Conservation (phyloP, 2,888 invertebrate genomes). For the Cyclophora punctaria region DNA sequence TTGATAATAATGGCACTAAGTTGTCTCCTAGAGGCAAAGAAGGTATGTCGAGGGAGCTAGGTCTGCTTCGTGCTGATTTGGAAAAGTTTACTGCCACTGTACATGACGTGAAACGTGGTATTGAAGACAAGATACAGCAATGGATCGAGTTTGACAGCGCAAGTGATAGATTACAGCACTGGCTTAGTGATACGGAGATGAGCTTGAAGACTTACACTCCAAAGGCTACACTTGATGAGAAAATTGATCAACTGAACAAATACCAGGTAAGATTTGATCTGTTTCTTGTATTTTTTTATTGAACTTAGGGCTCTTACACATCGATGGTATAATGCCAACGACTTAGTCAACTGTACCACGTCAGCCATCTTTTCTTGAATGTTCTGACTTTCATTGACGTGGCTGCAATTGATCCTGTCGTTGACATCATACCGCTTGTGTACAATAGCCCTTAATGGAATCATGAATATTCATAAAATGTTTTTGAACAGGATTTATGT, state of each 20-base stretch:
- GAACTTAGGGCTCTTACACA: too few species aligned
- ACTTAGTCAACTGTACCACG: too few species aligned
- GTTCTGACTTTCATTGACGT: too few species aligned
- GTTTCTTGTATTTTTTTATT: slow-evolving; percentile 4
- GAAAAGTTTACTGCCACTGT: slow-evolving; percentile 87
- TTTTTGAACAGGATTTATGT: slow-evolving; percentile 81
- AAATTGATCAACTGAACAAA: slow-evolving; percentile 90
- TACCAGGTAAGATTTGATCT: slow-evolving; percentile 81
- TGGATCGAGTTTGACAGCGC: slow-evolving; percentile 94
- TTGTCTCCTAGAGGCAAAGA: slow-evolving; percentile 90
- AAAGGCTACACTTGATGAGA: slow-evolving; percentile 90
- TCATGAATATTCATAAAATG: slow-evolving; percentile 29
- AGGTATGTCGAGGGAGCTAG: slow-evolving; percentile 86
- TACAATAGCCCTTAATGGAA: background rate
- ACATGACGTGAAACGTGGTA: slow-evolving; percentile 83
- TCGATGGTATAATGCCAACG: too few species aligned
- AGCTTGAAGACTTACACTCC: slow-evolving; percentile 88
- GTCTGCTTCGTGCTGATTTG: slow-evolving; percentile 86
- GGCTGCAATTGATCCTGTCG: too few species aligned
- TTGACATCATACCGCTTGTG: too few species aligned
- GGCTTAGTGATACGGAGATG: slow-evolving; percentile 91
- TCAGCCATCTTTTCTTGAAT: too few species aligned
- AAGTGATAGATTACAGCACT: slow-evolving; percentile 85
- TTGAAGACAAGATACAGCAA: slow-evolving; percentile 89
- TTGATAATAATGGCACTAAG: slow-evolving; percentile 79